Conservation (phyloP, 2,113 vertebrate species). For the Corythaeola cristata region DNA sequence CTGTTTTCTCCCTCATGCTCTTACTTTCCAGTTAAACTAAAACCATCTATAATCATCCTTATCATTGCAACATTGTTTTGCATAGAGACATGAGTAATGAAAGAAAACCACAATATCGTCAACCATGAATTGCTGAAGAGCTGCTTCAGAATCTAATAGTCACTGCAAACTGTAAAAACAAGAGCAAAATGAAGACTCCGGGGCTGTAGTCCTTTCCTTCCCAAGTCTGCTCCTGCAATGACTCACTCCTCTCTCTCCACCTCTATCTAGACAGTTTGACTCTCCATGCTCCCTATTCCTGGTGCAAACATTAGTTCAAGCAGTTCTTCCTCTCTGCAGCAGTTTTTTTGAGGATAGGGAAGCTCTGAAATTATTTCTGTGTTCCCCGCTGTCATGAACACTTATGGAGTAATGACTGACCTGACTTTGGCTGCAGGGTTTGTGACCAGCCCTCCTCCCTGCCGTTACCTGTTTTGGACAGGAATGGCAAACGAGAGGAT, state of each 20-base stretch:
- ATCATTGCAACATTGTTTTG: slow-evolving; percentile 18
- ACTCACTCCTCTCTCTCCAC: not conserved
- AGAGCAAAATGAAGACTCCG: not conserved
- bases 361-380: not conserved
- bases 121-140: slow-evolving; percentile 5
- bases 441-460: not conserved
- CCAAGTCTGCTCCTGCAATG: not conserved
- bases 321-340: not conserved
- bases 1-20: not conserved
- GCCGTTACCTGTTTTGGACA: not conserved
- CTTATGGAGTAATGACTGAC: not conserved
- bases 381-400: not conserved
- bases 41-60: slow-evolving; percentile 7
- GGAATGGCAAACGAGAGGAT: not conserved
- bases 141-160: slow-evolving; percentile 6
- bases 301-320: not conserved
- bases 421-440: not conserved
- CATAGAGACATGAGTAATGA: slow-evolving; percentile 3
- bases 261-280: not conserved
- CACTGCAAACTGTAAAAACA: slow-evolving; percentile 5
- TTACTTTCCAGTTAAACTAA: not conserved
- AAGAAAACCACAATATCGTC: not conserved
- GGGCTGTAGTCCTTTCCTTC: not conserved
- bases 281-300: not conserved
- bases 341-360: not conserved